Conservation (phyloP, 2,888 invertebrate species). For the Machimus atricapillus region DNA sequence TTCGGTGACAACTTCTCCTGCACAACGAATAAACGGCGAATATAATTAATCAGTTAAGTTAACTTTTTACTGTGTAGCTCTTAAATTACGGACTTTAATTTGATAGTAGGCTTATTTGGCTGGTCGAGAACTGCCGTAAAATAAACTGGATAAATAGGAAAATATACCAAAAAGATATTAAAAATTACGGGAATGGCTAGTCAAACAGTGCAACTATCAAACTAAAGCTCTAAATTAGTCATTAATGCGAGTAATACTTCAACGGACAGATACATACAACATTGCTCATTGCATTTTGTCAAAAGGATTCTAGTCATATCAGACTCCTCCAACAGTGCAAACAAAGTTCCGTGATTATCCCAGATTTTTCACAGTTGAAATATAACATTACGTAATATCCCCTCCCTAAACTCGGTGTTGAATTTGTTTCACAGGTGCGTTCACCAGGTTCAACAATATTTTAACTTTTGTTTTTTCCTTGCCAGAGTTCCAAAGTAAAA, state of each 20-base stretch:
- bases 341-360: not conserved
- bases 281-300: not conserved
- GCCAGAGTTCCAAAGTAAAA: not conserved
- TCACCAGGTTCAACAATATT: not conserved
- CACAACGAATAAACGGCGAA: conserved; percentile 8
- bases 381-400: not conserved
- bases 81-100: not conserved
- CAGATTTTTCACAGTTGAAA: not conserved
- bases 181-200: not conserved
- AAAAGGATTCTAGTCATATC: not conserved
- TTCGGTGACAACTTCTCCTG: not conserved
- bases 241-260: not conserved
- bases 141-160: not conserved
- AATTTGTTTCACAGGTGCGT: not conserved
- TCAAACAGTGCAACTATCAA: not conserved
- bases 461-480: not conserved
- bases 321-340: not conserved
- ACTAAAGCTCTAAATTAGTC: not conserved
- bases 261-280: not conserved
- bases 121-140: not conserved
- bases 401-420: not conserved
- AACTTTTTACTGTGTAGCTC: not conserved
- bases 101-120: not conserved
- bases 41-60: not conserved
- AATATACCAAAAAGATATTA: not conserved